Evolutionary conservation across 2,113 vertebrate genomes (phyloP).

Genomic region (Speoplatyrhinus poulsoni): DNA sequence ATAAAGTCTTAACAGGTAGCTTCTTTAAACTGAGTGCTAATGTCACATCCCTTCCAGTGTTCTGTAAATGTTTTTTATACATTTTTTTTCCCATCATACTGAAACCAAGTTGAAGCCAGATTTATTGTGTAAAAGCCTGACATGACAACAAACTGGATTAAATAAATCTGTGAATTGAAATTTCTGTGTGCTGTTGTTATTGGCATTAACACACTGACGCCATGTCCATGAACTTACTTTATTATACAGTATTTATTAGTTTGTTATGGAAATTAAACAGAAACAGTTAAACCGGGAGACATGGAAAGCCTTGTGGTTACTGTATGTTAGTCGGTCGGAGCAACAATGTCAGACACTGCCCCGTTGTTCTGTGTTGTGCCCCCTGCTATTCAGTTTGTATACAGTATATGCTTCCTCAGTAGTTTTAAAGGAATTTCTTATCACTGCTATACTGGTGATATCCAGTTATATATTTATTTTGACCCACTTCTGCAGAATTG

Average conservation of each 20-base stretch:
- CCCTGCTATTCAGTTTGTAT: too few relatives aligned
- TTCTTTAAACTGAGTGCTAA: conserved; percentile 31
- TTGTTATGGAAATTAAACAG: too few relatives aligned
- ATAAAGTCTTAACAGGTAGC: background rate
- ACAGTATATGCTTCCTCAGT: too few relatives aligned
- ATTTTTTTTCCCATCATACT: conserved; percentile 38
- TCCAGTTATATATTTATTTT: too few relatives aligned
- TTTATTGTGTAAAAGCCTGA: conserved; percentile 55
- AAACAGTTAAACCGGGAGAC: too few relatives aligned
- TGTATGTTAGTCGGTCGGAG: too few relatives aligned
- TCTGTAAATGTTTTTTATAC: conserved; percentile 30
- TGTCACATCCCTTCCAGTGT: conserved; percentile 15
- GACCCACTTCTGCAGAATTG: too few relatives aligned
- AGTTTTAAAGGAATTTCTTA: too few relatives aligned
- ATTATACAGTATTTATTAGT: background rate
- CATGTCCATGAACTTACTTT: background rate
- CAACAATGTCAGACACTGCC: too few relatives aligned
- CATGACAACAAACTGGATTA: conserved; percentile 36
- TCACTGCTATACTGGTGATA: too few relatives aligned
- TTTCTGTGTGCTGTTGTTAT: conserved; percentile 19
- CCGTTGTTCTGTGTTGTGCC: too few relatives aligned
- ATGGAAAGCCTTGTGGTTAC: too few relatives aligned
- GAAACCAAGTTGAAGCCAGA: conserved; percentile 56
- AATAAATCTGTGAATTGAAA: conserved; percentile 66
- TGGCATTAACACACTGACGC: background rate